phyloP scores from a whole-genome alignment of 2,797 vertebrate genomes.

The Pampus argenteus region DNA sequence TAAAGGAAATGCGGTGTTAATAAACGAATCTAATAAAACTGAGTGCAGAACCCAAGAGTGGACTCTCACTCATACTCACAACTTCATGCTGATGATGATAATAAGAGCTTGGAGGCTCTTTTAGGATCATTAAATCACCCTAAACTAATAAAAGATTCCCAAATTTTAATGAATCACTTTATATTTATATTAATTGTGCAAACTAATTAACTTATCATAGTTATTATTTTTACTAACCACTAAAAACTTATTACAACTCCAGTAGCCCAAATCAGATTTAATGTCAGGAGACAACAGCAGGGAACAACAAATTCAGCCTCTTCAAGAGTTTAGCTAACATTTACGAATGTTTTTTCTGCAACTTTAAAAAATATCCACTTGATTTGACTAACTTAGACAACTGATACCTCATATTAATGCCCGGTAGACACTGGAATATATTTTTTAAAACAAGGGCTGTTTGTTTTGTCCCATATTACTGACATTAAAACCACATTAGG shows the following conservation, averaged over 20 bases:
- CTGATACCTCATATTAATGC: no score
- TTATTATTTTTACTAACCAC: background rate
- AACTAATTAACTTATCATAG: background rate
- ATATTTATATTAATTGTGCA: background rate
- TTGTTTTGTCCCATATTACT: no score
- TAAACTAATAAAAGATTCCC: background rate
- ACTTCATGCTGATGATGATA: constrained; percentile 11
- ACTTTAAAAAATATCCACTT: no score
- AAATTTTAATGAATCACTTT: background rate
- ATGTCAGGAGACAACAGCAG: background rate
- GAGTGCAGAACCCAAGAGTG: no score
- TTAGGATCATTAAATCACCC: constrained; percentile 11
- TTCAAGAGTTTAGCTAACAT: background rate
- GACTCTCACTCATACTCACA: constrained; percentile 8
- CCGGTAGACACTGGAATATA: no score
- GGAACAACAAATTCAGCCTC: background rate
- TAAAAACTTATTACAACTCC: background rate
- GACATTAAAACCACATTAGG: no score
- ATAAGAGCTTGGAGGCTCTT: constrained; percentile 20
- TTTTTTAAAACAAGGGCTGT: no score
- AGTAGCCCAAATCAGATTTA: background rate
- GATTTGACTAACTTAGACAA: no score
- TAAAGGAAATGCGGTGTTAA: no score
- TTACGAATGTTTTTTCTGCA: background rate
- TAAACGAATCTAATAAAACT: no score